Evolutionary conservation across 2,888 invertebrate genomes (phyloP).

Genomic region (Lasioglossum morio): DNA sequence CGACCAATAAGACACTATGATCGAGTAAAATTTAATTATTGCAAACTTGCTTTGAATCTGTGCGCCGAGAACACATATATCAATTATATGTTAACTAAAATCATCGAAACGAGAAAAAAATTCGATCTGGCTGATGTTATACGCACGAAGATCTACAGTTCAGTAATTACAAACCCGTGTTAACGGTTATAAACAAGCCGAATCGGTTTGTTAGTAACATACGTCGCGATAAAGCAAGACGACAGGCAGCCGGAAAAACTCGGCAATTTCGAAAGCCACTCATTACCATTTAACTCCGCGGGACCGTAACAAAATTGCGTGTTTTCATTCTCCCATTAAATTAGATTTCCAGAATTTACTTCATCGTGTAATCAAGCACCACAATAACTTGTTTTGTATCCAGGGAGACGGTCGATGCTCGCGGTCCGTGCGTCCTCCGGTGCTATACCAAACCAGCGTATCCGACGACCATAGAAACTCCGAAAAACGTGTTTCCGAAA

Average conservation of each 20-base stretch:
- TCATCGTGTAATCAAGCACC: conserved; percentile 27
- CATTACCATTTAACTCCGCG: conserved; percentile 16
- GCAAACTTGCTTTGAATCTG: too few species aligned
- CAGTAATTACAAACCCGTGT: not conserved
- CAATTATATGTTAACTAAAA: not conserved
- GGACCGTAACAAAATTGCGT: not conserved
- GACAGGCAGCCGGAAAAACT: not conserved
- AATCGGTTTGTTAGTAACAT: not conserved
- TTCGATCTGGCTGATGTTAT: not conserved
- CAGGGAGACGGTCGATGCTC: not conserved
- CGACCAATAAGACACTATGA: too few species aligned
- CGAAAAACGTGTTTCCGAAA: conserved; percentile 35
- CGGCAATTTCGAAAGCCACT: conserved; percentile 8
- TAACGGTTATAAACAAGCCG: not conserved
- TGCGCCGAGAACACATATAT: too few species aligned
- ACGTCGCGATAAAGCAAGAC: conserved; percentile 2
- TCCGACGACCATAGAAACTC: not conserved
- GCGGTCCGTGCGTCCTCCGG: not conserved
- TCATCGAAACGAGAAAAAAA: not conserved
- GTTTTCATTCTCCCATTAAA: conserved; percentile 6
- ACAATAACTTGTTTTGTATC: conserved; percentile 7
- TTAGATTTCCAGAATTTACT: conserved; percentile 19
- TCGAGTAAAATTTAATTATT: too few species aligned
- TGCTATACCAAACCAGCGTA: not conserved
- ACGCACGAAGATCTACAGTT: not conserved